phyloP scores from a whole-genome alignment of 2,888 invertebrate genomes.

The Pseudoips prasinana region DNA sequence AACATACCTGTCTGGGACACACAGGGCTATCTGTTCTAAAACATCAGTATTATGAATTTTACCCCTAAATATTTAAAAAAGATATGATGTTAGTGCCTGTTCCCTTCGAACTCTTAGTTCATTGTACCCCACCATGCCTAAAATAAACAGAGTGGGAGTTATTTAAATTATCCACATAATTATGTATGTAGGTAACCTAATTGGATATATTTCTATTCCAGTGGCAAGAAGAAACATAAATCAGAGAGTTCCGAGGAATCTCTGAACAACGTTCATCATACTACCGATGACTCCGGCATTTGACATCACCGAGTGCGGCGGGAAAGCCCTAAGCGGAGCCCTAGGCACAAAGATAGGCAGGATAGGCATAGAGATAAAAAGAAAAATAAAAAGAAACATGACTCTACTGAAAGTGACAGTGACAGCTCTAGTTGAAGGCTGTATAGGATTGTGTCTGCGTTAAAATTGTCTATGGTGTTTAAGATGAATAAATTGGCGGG shows the following conservation, averaged over 20 bases:
- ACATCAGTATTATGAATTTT: no score
- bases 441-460: conserved; percentile 15
- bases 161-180: no score
- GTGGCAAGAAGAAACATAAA: conserved; percentile 64
- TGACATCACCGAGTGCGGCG: conserved; percentile 74
- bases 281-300: conserved; percentile 76
- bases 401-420: conserved; percentile 55
- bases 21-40: no score
- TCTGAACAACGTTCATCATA: conserved; percentile 69
- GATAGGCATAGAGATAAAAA: conserved; percentile 43
- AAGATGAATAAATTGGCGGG: conserved; percentile 10
- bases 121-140: no score
- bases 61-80: no score
- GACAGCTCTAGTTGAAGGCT: conserved; percentile 66
- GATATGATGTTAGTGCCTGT: no score
- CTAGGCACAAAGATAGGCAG: conserved; percentile 44
- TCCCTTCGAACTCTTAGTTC: no score
- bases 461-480: conserved; percentile 26
- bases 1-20: no score
- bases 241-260: conserved; percentile 71
- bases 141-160: no score
- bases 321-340: conserved; percentile 57
- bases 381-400: conserved; percentile 50
- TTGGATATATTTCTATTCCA: conserved; percentile 37
- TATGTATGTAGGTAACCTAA: no score